These are phyloP conservation scores for Nettapus auritus DNA, from an alignment of 2,113 vertebrate species.

Conservation along the genomic window DNA sequence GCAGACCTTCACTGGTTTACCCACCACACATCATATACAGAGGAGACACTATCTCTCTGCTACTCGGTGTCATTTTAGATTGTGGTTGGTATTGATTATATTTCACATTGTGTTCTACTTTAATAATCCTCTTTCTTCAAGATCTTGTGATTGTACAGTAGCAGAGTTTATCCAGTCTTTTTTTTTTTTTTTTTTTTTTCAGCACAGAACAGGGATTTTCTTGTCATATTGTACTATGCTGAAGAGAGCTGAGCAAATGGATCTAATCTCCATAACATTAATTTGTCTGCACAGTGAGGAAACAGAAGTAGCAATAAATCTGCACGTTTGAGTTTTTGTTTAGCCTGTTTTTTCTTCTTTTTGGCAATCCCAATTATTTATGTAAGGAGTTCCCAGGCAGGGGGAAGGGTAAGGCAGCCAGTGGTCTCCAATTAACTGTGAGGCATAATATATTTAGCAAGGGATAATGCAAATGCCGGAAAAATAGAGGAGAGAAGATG, in stretches of 20 bases:
- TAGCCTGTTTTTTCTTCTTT: background rate
- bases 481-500: background rate
- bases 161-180: constrained; percentile 26
- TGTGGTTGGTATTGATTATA: constrained; percentile 9
- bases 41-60: background rate
- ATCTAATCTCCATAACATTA: constrained; percentile 62
- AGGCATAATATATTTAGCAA: constrained; percentile 41
- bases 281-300: constrained; percentile 28
- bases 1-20: background rate
- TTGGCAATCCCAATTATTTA: background rate
- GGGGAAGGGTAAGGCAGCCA: background rate
- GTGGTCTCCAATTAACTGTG: constrained; percentile 14
- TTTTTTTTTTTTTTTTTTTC: background rate
- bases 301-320: constrained; percentile 53
- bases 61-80: background rate
- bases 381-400: background rate
- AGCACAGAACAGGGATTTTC: constrained; percentile 50
- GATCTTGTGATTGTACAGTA: constrained; percentile 52
- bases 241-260: constrained; percentile 20
- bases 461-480: constrained; percentile 19
- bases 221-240: constrained; percentile 38
- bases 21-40: background rate
- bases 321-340: background rate
- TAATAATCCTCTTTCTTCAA: constrained; percentile 67
- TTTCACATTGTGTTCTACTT: constrained; percentile 51